Conservation (phyloP, 1,140 invertebrate species). For the Drosophila sturtevanti region DNA sequence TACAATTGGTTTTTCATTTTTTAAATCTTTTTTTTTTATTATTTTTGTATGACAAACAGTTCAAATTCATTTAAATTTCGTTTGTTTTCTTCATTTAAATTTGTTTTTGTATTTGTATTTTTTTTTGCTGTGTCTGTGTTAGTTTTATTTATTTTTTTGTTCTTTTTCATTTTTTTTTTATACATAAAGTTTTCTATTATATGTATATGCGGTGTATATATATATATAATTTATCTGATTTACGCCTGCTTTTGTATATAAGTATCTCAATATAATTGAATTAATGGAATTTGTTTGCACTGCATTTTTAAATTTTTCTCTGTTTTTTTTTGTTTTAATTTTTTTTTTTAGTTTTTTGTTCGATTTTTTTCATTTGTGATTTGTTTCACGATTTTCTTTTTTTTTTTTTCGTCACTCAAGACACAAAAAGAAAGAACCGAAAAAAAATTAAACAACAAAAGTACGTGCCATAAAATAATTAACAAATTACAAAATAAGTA, state of each 20-base stretch:
- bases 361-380: conserved; percentile 31
- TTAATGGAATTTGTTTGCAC: conserved; percentile 78
- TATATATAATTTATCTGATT: conserved; percentile 62
- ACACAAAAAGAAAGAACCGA: conserved; percentile 7
- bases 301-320: conserved; percentile 56
- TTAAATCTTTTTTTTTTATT: too few species aligned
- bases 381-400: not conserved
- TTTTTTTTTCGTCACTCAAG: conserved; percentile 3
- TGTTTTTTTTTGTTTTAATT: conserved; percentile 1
- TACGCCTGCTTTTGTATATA: conserved; percentile 62
- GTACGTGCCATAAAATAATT: conserved; percentile 34
- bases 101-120: conserved; percentile 37
- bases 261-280: conserved; percentile 72
- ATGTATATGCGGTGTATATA: conserved; percentile 27
- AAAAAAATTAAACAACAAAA: conserved; percentile 32
- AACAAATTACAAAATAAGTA: conserved; percentile 54
- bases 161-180: conserved; percentile 44
- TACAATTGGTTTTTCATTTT: not conserved
- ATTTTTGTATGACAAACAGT: conserved; percentile 2
- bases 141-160: conserved; percentile 36
- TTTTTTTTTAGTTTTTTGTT: conserved; percentile 8
- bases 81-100: conserved; percentile 13
- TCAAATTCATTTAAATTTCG: conserved; percentile 22
- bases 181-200: conserved; percentile 67
- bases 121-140: conserved; percentile 23